Base-by-base conservation (phyloP, 2,888 invertebrate genomes). In the Hanleya hanleyi region DNA sequence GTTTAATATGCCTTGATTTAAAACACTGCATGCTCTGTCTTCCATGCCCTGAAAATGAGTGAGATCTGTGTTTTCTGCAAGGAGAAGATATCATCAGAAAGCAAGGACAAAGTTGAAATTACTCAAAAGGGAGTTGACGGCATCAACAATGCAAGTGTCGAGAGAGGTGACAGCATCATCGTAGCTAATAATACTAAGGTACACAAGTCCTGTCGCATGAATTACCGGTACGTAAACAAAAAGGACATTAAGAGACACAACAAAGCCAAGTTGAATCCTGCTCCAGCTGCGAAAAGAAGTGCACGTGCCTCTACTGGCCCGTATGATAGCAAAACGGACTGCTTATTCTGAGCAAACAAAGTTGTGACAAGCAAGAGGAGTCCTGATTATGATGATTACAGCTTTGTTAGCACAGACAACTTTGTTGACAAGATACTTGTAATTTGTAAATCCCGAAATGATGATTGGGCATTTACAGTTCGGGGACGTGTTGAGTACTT, bases 81-180 rank as follows among this genome's bases (percentile, higher is more conserved):
- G 47, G n/a, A n/a, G n/a, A n/a, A 15, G 12, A 41, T 12, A 41
- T 41, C 12, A n/a, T 41, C n/a, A 41, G 12, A n/a, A 41, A 41
- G 47, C n/a, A 15, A 41, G n/a, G n/a, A n/a, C n/a, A 15, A n/a
- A 41, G 47, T 15, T 41, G 12, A n/a, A n/a, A 15, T 15, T 15
- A 41, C 12, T 9, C 15, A 71, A 67, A 70, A 49, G 33, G 72
- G 69, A 7, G 72, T 57, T 32, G 61, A 69, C 32, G 64, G 64
- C 2, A 70, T 72, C 72, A 72, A 72, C 37, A 51, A 61, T 64
- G 57, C 72, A 29, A 62, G 69, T 72, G 57, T 50, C n/a, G 61
- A 72, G 33, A 26, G 72, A 61, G 69, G 61, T 38, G 61, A 57
- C 26, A 7, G 47, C 41, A 70, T 72, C 22, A 57, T 37, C 22